Evolutionary conservation across 2,888 invertebrate species (phyloP).

Genomic region (Gandaritis pyraliata): DNA sequence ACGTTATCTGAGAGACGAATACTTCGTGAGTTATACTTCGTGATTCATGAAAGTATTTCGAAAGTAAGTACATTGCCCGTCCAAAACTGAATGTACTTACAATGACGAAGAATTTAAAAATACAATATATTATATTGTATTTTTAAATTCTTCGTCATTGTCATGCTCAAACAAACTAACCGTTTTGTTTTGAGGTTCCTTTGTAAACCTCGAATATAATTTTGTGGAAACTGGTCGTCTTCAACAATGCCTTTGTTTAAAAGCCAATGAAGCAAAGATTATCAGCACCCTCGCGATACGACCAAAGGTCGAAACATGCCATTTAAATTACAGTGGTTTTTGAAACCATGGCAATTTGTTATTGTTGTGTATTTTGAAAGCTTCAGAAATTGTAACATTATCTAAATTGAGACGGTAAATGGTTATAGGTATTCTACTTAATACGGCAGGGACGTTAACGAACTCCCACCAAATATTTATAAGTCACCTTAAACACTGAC

Average conservation of each 20-base stretch:
- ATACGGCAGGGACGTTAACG: too few relatives aligned
- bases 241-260: slow-evolving; percentile 50
- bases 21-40: too few relatives aligned
- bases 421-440: too few relatives aligned
- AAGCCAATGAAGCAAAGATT: slow-evolving; percentile 45
- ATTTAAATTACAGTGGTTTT: slow-evolving; percentile 54
- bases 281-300: slow-evolving; percentile 40
- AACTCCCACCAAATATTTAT: too few relatives aligned
- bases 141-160: slow-evolving; percentile 19
- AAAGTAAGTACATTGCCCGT: slow-evolving; percentile 21
- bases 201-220: slow-evolving; percentile 22
- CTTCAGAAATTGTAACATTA: background rate
- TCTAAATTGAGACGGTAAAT: too few relatives aligned
- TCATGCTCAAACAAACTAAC: slow-evolving; percentile 9
- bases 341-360: slow-evolving; percentile 42
- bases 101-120: too few relatives aligned
- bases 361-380: slow-evolving; percentile 22
- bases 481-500: too few relatives aligned
- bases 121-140: too few relatives aligned
- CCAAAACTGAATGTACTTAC: slow-evolving; percentile 10
- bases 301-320: slow-evolving; percentile 51
- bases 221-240: slow-evolving; percentile 27
- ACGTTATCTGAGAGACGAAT: background rate
- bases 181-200: slow-evolving; percentile 27
- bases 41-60: slow-evolving; percentile 19